Base-by-base conservation (phyloP, 2,113 vertebrate species). In the Channa maculata region DNA sequence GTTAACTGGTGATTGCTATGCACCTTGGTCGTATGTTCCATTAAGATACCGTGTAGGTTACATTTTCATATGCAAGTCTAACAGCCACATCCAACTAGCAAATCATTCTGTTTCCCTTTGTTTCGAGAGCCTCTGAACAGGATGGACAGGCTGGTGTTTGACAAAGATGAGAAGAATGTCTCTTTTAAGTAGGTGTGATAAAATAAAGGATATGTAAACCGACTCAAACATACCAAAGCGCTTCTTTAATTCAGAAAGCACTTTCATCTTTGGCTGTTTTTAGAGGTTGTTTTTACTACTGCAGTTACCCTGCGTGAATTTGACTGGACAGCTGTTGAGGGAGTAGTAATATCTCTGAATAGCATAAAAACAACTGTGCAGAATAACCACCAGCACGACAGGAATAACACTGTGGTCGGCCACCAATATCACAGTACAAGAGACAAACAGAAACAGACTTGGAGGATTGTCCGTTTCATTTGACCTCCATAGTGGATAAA, bases 321-420 rank as follows among this genome's bases (percentile, higher is more conserved):
- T 15, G 34, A 64, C n/a, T 34, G 44, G 38, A 69, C 83, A 80
- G 70, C 70, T 77, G 65, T 50, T 75, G 15, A 55, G 41, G 74
- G 70, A 81, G 58, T 9, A 51, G 11, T 33, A 65, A 57, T 46
- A 51, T 68, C 60, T 24, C 24, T 24, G 24, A 24, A 24, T 24
- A 24, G 24, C 24, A 24, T 33, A 54, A 63, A 0, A 59, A 60
- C 24, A 75, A 69, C 3, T 10, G 44, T 41, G 44, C 37, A 15
- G 54, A 73, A 65, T 24, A 53, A 71, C 45, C 37, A 49, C 6
- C 33, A 8, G 8, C 36, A 36, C 14, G 52, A 4, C 60, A 77
- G 50, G 62, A 55, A 57, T 43, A 5, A 6, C 46, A 38, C 15
- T 12, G 8, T 10, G 48, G 51, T 63, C 52, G 51, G 34, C 36